Evolutionary conservation across 2,113 vertebrate genomes (phyloP).

Genomic region (Tachysurus fulvidraco): DNA sequence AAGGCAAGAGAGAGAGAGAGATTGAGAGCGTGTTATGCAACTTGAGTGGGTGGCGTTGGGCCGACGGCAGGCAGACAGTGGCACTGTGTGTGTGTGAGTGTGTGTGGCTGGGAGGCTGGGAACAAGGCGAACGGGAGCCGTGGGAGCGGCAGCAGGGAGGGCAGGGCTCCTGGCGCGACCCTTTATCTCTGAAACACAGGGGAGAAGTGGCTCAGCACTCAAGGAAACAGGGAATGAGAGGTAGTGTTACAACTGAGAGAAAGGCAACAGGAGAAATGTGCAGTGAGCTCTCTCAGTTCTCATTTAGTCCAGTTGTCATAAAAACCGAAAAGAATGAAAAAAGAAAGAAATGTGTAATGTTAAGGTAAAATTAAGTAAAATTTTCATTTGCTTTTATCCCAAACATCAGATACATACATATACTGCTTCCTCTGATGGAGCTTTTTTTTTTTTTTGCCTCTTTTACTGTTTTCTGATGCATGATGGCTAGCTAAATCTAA

Average conservation of each 20-base stretch:
- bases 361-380: too few relatives aligned
- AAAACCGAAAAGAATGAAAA: neutral
- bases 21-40: slow-evolving; percentile 36
- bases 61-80: slow-evolving; percentile 37
- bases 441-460: neutral
- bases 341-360: neutral
- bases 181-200: slow-evolving; percentile 51
- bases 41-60: slow-evolving; percentile 33
- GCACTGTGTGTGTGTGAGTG: slow-evolving; percentile 44
- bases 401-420: neutral
- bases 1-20: neutral
- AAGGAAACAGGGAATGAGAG: slow-evolving; percentile 34
- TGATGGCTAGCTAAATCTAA: neutral
- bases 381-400: neutral
- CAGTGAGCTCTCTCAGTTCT: too few relatives aligned
- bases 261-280: neutral
- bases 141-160: slow-evolving; percentile 50
- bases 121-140: slow-evolving; percentile 48
- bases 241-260: slow-evolving; percentile 50
- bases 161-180: slow-evolving; percentile 43
- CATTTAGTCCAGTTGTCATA: neutral
- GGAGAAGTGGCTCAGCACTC: slow-evolving; percentile 53
- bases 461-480: neutral
- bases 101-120: slow-evolving; percentile 42
- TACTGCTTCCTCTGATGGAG: neutral